Conservation (phyloP, 2,888 invertebrate genomes). For the Camponotus fellah region DNA sequence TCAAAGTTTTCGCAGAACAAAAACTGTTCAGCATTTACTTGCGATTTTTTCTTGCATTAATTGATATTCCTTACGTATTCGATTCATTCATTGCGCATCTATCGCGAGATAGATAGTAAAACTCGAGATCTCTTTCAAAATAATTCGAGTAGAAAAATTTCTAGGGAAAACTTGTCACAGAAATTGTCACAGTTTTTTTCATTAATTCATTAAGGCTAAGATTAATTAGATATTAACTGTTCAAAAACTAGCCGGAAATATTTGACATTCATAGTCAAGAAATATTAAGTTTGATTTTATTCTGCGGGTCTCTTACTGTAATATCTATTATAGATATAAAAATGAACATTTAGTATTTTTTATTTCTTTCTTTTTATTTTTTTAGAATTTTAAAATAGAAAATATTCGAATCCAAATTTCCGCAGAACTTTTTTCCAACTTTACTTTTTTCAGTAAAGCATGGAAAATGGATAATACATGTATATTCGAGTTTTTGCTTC, state of each 20-base stretch:
- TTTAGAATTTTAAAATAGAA: neutral
- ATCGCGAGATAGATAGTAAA: neutral
- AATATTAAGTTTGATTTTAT: neutral
- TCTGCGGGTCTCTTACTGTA: neutral
- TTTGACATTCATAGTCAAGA: too few relatives aligned
- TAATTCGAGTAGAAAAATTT: too few relatives aligned
- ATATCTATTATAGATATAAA: neutral
- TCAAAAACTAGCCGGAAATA: too few relatives aligned
- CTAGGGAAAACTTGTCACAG: too few relatives aligned
- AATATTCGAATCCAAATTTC: neutral
- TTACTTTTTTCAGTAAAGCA: neutral
- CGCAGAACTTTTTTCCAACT: conserved; percentile 5
- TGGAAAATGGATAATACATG: neutral
- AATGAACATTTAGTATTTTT: neutral
- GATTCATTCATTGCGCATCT: neutral
- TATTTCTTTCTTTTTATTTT: neutral
- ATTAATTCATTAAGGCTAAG: too few relatives aligned
- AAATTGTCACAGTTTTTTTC: too few relatives aligned
- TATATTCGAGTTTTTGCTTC: conserved; percentile 27
- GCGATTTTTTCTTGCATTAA: too few relatives aligned
- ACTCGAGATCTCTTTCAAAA: neutral
- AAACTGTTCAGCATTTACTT: too few relatives aligned
- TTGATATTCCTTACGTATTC: neutral
- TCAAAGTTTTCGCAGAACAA: too few relatives aligned
- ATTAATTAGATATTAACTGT: too few relatives aligned